phyloP scores from a whole-genome alignment of 2,888 invertebrate genomes.

The Drosophila algonquin region DNA sequence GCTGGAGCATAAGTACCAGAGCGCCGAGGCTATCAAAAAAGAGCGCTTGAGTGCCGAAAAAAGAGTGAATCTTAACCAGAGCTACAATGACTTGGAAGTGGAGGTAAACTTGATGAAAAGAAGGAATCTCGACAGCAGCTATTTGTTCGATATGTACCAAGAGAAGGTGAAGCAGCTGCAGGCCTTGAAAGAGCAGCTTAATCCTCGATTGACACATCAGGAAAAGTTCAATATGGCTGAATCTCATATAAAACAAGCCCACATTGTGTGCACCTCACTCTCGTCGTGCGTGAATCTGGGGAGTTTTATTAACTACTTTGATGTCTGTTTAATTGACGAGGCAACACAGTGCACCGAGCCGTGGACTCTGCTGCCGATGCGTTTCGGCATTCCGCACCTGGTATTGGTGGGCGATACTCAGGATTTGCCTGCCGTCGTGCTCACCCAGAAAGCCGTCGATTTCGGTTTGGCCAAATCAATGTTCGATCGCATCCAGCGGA shows the following conservation, averaged over 20 bases:
- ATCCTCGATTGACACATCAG: constrained; percentile 58
- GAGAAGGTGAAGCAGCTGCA: constrained; percentile 76
- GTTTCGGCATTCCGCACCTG: constrained; percentile 89
- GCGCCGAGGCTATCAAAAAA: constrained; percentile 49
- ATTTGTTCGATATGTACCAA: constrained; percentile 62
- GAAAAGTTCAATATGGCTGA: constrained; percentile 77
- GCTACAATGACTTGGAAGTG: constrained; percentile 47
- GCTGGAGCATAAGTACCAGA: constrained; percentile 76
- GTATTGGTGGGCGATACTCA: constrained; percentile 94
- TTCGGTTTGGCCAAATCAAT: constrained; percentile 90
- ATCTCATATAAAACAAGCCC: constrained; percentile 85
- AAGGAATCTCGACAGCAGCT: constrained; percentile 48
- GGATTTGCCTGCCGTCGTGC: constrained; percentile 92
- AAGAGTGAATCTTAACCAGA: constrained; percentile 75
- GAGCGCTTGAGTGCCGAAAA: constrained; percentile 83
- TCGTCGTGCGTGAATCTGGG: constrained; percentile 85
- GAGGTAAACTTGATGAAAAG: constrained; percentile 57
- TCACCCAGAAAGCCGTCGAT: constrained; percentile 90
- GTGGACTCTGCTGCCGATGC: constrained; percentile 91
- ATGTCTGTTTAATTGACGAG: constrained; percentile 92
- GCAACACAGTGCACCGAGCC: constrained; percentile 94
- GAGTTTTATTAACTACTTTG: constrained; percentile 82
- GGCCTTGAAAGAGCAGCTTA: constrained; percentile 60
- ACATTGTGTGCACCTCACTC: constrained; percentile 90
- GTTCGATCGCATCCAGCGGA: constrained; percentile 89